Base-by-base conservation (phyloP, 2,797 vertebrate species). In the Pseudotriccus pelzelni region DNA sequence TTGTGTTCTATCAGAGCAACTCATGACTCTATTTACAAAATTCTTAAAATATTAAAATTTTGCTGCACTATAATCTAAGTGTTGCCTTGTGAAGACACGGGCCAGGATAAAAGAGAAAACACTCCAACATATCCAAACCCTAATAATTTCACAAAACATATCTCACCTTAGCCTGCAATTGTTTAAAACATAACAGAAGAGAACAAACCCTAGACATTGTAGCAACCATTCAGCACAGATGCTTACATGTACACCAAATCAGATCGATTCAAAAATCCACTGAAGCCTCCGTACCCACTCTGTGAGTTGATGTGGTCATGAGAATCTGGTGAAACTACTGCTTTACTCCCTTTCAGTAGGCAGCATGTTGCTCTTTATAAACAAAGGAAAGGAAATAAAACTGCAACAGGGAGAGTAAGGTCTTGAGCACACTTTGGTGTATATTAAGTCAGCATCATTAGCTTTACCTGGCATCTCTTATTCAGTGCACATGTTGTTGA, bases 401-500 rank as follows among this genome's bases (percentile, higher is more conserved):
- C 28, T 7, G 4, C 53, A 74, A 60, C 25, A 72, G 34, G 20
- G 39, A 77, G 28, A 76, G 10, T 43, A 24, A 74, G 23, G 36
- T 64, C 27, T 72, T 50, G 36, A 87, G 58, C 14, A 77, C 83
- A 68, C 39, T 44, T 39, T 86, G 72, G 58, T 0, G 2, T 82
- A 12, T 50, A 27, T 53, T 77, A 81, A 60, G 23, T 69, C 75
- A 93, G 39, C 36, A 76, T 11, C 63, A 73, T 58, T 63, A 83
- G 27, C 50, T 78, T 92, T 81, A 59, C 69, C 41, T 78, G 58
- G 72, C 43, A 87, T 96, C 84, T 94, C 69, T 83, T 96, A 95
- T 96, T 96, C 96, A 72, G 63, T 76, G 87, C 85, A 93, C 96
- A 92, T 25, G 69, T 46, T 77, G 66, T 80, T 92, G 94, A 96